Evolutionary conservation across 2,797 vertebrate species (phyloP).

Genomic region (Vultur gryphus): DNA sequence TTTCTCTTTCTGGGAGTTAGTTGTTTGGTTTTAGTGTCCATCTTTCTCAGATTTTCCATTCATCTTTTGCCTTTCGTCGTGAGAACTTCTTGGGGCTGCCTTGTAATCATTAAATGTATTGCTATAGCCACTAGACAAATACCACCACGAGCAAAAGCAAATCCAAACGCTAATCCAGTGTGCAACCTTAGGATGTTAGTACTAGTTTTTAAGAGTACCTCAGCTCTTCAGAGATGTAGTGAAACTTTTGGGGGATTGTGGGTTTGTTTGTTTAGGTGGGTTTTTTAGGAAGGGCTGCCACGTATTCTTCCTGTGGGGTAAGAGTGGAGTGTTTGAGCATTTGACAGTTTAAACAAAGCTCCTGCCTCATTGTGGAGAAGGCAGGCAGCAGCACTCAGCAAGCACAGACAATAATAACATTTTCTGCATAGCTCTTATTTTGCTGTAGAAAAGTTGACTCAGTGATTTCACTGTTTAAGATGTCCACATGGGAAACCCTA

Average conservation of each 20-base stretch:
- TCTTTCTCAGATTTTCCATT: conserved; percentile 41
- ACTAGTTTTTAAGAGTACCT: neutral
- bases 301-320: neutral
- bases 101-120: neutral
- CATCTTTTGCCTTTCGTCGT: neutral
- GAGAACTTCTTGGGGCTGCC: conserved; percentile 5
- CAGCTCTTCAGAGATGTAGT: neutral
- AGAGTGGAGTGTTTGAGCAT: neutral
- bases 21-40: conserved; percentile 6
- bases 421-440: neutral
- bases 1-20: conserved; percentile 6
- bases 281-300: neutral
- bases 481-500: neutral
- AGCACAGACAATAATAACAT: neutral
- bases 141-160: neutral
- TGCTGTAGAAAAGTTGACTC: neutral
- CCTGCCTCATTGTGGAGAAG: neutral
- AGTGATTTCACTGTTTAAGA: neutral
- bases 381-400: neutral
- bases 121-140: neutral
- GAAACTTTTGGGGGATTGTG: neutral
- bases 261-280: neutral
- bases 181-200: neutral
- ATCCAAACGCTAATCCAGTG: neutral
- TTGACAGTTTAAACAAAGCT: neutral